Percentiles rank a stretch among this genome's conserved stretches.
These are phyloP conservation scores for Drosophila micromelanica DNA, from an alignment of 1,140 invertebrate species.

Conservation along the genomic window DNA sequence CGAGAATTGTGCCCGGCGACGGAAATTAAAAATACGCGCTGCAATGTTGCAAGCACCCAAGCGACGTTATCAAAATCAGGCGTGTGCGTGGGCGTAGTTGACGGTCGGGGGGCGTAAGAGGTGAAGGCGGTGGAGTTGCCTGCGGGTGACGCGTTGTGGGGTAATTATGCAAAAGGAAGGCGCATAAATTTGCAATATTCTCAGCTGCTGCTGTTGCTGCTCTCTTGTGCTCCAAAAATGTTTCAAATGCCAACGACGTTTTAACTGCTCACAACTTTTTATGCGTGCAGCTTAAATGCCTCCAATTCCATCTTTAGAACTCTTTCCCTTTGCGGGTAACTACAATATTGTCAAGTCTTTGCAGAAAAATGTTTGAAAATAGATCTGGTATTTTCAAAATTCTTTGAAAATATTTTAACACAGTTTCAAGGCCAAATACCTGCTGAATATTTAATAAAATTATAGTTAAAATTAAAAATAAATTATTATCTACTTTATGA, in stretches of 20 bases:
- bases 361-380: not conserved
- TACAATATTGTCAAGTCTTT: not conserved
- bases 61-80: constrained; percentile 80
- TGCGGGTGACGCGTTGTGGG: constrained; percentile 63
- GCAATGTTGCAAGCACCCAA: constrained; percentile 79
- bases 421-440: no score
- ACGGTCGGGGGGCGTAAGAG: not conserved
- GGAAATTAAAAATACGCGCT: constrained; percentile 83
- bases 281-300: constrained; percentile 52
- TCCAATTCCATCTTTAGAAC: constrained; percentile 32
- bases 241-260: constrained; percentile 80
- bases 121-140: constrained; percentile 5
- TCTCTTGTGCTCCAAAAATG: constrained; percentile 46
- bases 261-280: constrained; percentile 76
- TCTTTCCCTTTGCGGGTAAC: constrained; percentile 1
- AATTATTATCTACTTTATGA: not conserved
- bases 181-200: constrained; percentile 83
- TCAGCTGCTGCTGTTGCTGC: constrained; percentile 60
- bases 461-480: not conserved
- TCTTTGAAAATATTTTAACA: not conserved
- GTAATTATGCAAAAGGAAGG: constrained; percentile 82
- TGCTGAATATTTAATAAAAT: not conserved
- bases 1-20: constrained; percentile 53
- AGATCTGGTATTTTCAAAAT: no score
- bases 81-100: constrained; percentile 58